Percentiles rank a stretch among this genome's conserved stretches.
Evolutionary conservation across 2,888 invertebrate genomes (phyloP).

Genomic region (Chymomyza caudatula): DNA sequence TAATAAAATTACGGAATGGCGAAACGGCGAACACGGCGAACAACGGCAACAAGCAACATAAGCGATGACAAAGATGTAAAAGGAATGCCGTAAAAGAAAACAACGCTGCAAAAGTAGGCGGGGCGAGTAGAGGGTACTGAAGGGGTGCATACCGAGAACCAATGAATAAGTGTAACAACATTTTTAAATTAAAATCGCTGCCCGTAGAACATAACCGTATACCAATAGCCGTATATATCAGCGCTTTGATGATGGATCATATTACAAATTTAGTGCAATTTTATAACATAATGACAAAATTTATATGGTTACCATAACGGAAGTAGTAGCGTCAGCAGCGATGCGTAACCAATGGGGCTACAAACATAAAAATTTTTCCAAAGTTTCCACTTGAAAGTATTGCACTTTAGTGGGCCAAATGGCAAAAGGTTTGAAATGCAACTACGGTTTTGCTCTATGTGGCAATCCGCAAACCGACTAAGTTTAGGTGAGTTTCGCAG

Average conservation of each 20-base stretch:
- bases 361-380: constrained; percentile 3
- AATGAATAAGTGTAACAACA: constrained; percentile 58
- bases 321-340: constrained; percentile 4
- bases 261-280: constrained; percentile 65
- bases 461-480: too few species aligned
- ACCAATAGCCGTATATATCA: constrained; percentile 33
- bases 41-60: constrained; percentile 3
- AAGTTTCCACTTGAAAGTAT: neutral
- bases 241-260: constrained; percentile 65
- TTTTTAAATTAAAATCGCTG: constrained; percentile 66
- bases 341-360: constrained; percentile 6
- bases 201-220: neutral
- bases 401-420: neutral
- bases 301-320: constrained; percentile 13
- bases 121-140: constrained; percentile 30
- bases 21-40: neutral
- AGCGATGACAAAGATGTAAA: constrained; percentile 23
- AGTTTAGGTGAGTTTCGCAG: too few species aligned
- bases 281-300: constrained; percentile 57
- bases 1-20: constrained; percentile 56
- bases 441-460: neutral
- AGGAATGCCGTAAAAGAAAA: constrained; percentile 59
- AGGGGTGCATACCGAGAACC: neutral
- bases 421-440: neutral
- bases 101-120: constrained; percentile 52